These are phyloP conservation scores for Acronicta alni DNA, from an alignment of 2,888 invertebrate species.

Conservation along the genomic window DNA sequence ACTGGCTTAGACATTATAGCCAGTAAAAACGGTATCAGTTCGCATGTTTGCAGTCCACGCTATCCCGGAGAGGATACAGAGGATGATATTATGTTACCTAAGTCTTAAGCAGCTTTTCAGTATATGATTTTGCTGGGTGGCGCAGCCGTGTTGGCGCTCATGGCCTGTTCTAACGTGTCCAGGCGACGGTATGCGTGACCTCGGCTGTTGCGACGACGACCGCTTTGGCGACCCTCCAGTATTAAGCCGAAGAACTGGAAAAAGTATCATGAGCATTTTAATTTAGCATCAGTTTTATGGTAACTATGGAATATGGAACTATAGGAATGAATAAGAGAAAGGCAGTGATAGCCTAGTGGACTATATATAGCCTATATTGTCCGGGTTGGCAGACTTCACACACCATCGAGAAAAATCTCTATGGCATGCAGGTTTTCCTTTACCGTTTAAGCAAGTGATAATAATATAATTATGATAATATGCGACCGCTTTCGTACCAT, in stretches of 20 bases:
- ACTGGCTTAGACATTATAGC: too few species aligned
- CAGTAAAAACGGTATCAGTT: neutral
- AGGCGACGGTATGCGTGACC: conserved; percentile 83
- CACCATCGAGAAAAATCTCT: too few species aligned
- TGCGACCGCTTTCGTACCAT: too few species aligned
- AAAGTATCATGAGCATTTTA: conserved; percentile 1
- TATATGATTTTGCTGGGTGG: conserved; percentile 86
- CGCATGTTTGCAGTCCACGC: conserved; percentile 10
- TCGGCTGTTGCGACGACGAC: conserved; percentile 80
- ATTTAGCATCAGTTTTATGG: neutral
- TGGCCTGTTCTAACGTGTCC: conserved; percentile 84
- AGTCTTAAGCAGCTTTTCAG: conserved; percentile 51
- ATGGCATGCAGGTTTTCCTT: too few species aligned
- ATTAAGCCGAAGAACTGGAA: conserved; percentile 82
- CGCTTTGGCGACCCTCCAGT: conserved; percentile 79
- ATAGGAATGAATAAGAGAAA: too few species aligned
- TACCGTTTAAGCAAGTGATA: too few species aligned
- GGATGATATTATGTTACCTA: conserved; percentile 24
- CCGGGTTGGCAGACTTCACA: too few species aligned
- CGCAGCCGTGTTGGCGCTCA: conserved; percentile 77
- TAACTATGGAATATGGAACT: too few species aligned
- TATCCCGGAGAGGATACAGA: conserved; percentile 13
- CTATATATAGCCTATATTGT: too few species aligned
- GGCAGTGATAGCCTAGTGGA: too few species aligned
- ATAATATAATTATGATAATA: too few species aligned